phyloP scores from a whole-genome alignment of 2,113 vertebrate genomes.

The Sciurus niger region DNA sequence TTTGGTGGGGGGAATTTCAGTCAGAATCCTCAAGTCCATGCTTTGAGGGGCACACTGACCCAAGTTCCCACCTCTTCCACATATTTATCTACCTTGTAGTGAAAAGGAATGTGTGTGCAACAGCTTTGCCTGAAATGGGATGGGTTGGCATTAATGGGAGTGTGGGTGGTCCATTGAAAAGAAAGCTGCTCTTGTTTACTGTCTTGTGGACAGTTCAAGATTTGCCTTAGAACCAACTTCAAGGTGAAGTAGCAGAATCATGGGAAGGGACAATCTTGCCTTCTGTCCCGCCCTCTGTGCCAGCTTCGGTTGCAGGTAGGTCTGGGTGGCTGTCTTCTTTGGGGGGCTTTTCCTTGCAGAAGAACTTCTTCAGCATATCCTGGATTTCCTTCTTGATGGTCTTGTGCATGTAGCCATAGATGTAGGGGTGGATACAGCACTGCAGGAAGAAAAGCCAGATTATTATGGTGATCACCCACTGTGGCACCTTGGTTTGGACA shows the following conservation, averaged over 20 bases:
- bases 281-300: constrained; percentile 86
- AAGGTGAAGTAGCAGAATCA: constrained; percentile 87
- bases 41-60: constrained; percentile 6
- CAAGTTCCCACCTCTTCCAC: constrained; percentile 45
- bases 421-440: constrained; percentile 94
- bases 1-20: background rate
- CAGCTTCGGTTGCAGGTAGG: constrained; percentile 88
- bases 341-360: constrained; percentile 87
- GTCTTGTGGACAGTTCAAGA: background rate
- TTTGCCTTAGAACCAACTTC: constrained; percentile 66
- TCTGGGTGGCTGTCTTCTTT: constrained; percentile 87
- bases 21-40: constrained; percentile 67
- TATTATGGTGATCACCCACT: constrained; percentile 92
- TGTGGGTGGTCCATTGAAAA: constrained; percentile 45
- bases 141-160: constrained; percentile 5
- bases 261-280: constrained; percentile 86
- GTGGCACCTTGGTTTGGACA: constrained; percentile 86
- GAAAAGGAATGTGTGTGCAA: constrained; percentile 35
- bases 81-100: background rate
- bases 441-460: constrained; percentile 94
- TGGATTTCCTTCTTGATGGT: constrained; percentile 89
- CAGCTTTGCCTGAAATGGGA: constrained; percentile 72
- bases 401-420: constrained; percentile 95
- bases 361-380: constrained; percentile 89
- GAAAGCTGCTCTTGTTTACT: constrained; percentile 56